Evolutionary conservation across 2,797 vertebrate species (phyloP).

Genomic region (Morus bassanus): DNA sequence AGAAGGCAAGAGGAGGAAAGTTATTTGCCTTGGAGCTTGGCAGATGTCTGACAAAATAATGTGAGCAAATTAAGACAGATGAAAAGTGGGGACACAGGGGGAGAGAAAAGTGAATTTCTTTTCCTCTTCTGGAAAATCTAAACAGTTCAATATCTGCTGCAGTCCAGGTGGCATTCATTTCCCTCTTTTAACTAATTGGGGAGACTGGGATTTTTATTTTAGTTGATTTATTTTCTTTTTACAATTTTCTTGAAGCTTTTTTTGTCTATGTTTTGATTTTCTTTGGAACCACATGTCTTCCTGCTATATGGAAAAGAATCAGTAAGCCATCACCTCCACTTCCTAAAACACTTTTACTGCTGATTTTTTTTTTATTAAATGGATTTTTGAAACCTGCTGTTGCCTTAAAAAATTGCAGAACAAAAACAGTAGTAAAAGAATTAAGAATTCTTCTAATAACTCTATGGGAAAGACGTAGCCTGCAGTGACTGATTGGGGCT

Average conservation of each 20-base stretch:
- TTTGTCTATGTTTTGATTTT: conserved; percentile 44
- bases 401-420: neutral
- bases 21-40: conserved; percentile 61
- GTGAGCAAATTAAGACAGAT: conserved; percentile 58
- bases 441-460: neutral
- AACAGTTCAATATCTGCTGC: conserved; percentile 56
- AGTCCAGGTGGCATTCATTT: conserved; percentile 67
- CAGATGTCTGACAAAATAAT: conserved; percentile 59
- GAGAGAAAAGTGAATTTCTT: conserved; percentile 25
- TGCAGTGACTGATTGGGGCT: neutral
- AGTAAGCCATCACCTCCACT: conserved; percentile 2
- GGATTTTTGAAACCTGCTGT: neutral
- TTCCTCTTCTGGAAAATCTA: conserved; percentile 44
- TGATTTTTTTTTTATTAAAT: neutral
- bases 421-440: neutral
- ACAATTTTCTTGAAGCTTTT: conserved; percentile 27
- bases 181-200: conserved; percentile 9
- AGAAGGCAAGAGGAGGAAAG: conserved; percentile 1
- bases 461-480: neutral
- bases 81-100: conserved; percentile 24
- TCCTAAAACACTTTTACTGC: conserved; percentile 19
- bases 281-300: conserved; percentile 35
- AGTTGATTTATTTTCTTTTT: conserved; percentile 37
- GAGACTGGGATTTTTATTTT: conserved; percentile 27
- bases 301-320: conserved; percentile 51